Evolutionary conservation across 2,797 vertebrate genomes (phyloP).

Genomic region (Labeo calbasu): DNA sequence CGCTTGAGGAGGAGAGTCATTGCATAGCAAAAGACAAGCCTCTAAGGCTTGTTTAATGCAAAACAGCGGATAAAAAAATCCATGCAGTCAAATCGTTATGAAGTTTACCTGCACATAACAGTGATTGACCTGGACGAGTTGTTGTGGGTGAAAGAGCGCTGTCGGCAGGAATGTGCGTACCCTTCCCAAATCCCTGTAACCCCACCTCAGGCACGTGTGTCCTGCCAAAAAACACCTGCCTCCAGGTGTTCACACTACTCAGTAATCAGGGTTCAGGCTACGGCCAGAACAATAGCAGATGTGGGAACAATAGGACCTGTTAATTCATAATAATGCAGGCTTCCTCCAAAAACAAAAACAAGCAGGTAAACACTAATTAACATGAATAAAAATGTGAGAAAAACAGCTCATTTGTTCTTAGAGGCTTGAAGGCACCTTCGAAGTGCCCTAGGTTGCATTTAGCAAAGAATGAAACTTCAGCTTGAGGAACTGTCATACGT

Average conservation of each 20-base stretch:
- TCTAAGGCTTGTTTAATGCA: neutral
- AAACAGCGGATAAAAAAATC: neutral
- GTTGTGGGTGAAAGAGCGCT: constrained; percentile 35
- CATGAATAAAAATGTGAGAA: neutral
- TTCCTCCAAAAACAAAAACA: constrained; percentile 48
- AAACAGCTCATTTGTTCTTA: constrained; percentile 8
- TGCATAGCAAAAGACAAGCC: neutral
- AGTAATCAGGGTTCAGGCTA: constrained; percentile 43
- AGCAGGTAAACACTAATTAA: constrained; percentile 36
- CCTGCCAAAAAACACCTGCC: constrained; percentile 52
- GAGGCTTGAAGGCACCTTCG: constrained; percentile 18
- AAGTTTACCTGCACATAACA: constrained; percentile 22
- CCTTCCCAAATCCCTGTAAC: neutral
- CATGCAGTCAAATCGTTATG: neutral
- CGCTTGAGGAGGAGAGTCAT: neutral
- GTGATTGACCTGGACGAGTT: constrained; percentile 12
- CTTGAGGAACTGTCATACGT: neutral
- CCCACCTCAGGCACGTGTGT: constrained; percentile 14
- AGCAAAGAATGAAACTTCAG: neutral
- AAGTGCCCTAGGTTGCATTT: neutral
- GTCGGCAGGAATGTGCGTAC: constrained; percentile 26
- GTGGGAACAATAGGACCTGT: constrained; percentile 43
- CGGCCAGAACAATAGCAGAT: constrained; percentile 39
- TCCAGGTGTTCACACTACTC: constrained; percentile 51
- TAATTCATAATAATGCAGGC: constrained; percentile 26